phyloP scores from a whole-genome alignment of 2,797 vertebrate species.

The Mormyrus hasselquistii region DNA sequence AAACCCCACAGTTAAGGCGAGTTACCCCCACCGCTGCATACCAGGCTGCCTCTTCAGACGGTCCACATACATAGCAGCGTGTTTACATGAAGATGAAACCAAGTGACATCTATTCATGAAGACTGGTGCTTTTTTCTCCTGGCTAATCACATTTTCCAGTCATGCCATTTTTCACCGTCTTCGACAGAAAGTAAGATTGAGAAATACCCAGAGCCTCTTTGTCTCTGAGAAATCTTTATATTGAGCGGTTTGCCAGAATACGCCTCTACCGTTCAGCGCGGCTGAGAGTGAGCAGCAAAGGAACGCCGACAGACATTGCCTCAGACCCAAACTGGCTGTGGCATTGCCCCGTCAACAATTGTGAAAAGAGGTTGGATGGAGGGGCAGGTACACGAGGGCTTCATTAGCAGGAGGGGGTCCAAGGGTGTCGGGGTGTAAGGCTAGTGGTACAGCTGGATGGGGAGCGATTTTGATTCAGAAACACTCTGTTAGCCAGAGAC shows the following conservation, averaged over 20 bases:
- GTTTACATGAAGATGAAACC: not conserved
- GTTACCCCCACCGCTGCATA: not conserved
- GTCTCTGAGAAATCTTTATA: constrained; percentile 3
- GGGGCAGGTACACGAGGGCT: not conserved
- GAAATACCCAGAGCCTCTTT: not conserved
- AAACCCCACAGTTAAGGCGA: not conserved
- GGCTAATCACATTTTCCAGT: not conserved
- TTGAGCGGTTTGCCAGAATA: not conserved
- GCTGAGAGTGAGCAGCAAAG: not conserved
- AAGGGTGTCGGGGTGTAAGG: not conserved
- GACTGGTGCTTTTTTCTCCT: not conserved
- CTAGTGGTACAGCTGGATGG: not conserved
- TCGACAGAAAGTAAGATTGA: not conserved
- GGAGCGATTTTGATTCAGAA: not conserved
- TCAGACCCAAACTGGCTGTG: not conserved
- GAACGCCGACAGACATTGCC: not conserved
- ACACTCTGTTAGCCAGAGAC: not conserved
- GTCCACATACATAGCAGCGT: not conserved
- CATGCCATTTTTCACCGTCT: not conserved
- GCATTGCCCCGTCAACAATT: not conserved
- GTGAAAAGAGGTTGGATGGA: not conserved
- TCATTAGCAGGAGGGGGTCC: not conserved
- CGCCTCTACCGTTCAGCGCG: not conserved
- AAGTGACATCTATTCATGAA: not conserved
- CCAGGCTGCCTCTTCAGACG: not conserved